Evolutionary conservation across 2,888 invertebrate genomes (phyloP), one percentile per base, ranked within the genome.

Genomic region (Oscheius sp.): DNA sequence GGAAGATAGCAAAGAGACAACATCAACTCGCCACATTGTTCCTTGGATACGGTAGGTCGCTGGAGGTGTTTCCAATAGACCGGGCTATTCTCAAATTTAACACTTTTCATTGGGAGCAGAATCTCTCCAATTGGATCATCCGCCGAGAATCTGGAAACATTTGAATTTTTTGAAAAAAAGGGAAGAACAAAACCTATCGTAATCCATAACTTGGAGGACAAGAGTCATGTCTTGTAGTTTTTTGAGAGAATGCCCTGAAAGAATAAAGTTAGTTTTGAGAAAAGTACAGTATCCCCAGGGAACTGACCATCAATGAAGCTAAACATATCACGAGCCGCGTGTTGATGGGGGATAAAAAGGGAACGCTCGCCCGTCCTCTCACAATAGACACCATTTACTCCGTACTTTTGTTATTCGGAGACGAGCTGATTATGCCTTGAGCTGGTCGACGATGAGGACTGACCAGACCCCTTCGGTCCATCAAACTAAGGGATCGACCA

Each of bases 21-120:
- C 94, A 95, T 94, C 85, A 96, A 87, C 88, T 96, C 95, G 0
- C 95, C 95, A 17, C 92, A 93, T 81, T 92, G 92, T 91, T 93
- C 88, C 79, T 83, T 83, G 57, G 82, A 81, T 3, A 83, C 83
- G 31, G 82, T 84, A 0, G 84, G 83, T 27, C 86, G 72, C 55
- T 86, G 83, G 29, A 86, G 72, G 50, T 86, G 82, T 55, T 86
- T 86, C 86, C 86, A 86, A 64, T 86, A 86, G 2, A 86, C 83
- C 25, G 86, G 86, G 17, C 74, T 74, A 34, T 82, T 80, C 57
- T 85, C 84, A 57, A 86, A 83, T 52, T 86, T 86, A 37, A 86
- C 86, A 27, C 80, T 81, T 34, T 82, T 82, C 77, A 86, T 69
- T 2, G 86, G 86, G 15, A 86, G 72, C 10, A 86, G 68, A 53